Evolutionary conservation across 2,113 vertebrate genomes (phyloP).

Genomic region (Sphyrna mokarran): DNA sequence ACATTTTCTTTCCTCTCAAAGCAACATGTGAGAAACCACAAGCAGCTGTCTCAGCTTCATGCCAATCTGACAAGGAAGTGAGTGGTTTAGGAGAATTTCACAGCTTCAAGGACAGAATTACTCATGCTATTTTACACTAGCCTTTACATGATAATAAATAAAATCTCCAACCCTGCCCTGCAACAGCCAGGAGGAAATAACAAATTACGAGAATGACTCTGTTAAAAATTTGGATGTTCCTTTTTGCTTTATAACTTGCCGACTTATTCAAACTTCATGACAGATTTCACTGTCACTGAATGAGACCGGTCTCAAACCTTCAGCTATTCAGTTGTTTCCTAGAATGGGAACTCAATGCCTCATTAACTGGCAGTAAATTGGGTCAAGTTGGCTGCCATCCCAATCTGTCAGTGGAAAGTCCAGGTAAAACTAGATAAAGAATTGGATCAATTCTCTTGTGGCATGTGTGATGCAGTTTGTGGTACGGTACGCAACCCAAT

Average conservation of each 20-base stretch:
- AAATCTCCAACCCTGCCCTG: background rate
- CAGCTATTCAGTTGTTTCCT: background rate
- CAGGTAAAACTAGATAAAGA: background rate
- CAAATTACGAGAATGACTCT: background rate
- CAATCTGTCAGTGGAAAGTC: background rate
- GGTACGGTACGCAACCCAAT: background rate
- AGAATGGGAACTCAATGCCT: background rate
- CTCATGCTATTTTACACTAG: conserved; percentile 13
- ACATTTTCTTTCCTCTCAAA: background rate
- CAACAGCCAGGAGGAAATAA: background rate
- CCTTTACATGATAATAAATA: background rate
- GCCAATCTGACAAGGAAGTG: background rate
- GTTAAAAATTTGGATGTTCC: background rate
- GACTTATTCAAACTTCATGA: background rate
- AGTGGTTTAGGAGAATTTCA: conserved; percentile 17
- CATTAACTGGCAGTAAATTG: background rate
- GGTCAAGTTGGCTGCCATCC: background rate
- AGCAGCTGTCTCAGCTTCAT: background rate
- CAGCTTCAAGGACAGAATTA: conserved; percentile 11
- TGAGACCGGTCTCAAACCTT: background rate
- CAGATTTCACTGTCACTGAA: background rate
- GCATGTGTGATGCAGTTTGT: background rate
- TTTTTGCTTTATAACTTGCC: background rate
- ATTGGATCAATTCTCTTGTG: background rate
- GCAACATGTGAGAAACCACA: background rate